These are phyloP conservation scores for Parelbella ahira DNA, from an alignment of 2,888 invertebrate species.

Conservation along the genomic window DNA sequence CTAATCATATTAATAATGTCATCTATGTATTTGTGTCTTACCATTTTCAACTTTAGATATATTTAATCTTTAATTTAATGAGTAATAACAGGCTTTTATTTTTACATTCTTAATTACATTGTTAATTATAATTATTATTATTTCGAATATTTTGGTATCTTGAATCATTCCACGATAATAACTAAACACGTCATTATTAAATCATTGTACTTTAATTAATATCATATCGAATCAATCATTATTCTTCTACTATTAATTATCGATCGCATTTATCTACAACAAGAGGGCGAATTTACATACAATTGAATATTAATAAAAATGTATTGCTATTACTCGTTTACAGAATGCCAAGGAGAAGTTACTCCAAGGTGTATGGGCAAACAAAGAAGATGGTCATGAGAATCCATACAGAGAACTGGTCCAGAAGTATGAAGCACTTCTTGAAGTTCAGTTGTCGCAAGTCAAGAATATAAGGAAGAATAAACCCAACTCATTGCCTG, in stretches of 20 bases:
- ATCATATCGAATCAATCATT: conserved; percentile 11
- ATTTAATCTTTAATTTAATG: too few species aligned
- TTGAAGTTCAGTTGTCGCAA: conserved; percentile 87
- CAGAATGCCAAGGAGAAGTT: conserved; percentile 77
- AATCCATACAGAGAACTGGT: conserved; percentile 90
- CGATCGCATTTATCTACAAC: too few species aligned
- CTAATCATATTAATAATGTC: conserved; percentile 42
- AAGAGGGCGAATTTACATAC: too few species aligned
- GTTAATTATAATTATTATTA: too few species aligned
- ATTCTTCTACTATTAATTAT: too few species aligned
- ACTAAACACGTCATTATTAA: conserved; percentile 14
- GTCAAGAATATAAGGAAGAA: conserved; percentile 74
- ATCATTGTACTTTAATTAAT: conserved; percentile 12
- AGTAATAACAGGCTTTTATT: too few species aligned
- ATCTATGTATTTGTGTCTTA: conserved; percentile 1
- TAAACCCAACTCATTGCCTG: conserved; percentile 47
- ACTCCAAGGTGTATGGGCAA: conserved; percentile 76
- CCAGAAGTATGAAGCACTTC: conserved; percentile 91
- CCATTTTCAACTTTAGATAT: too few species aligned
- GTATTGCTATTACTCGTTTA: conserved; percentile 30
- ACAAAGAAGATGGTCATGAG: conserved; percentile 74
- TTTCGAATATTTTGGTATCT: neutral
- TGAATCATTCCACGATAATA: conserved; percentile 12
- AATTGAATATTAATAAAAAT: conserved; percentile 1
- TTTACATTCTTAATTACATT: too few species aligned